Conservation (phyloP, 1,140 invertebrate species). For the Drosophila tristis region DNA sequence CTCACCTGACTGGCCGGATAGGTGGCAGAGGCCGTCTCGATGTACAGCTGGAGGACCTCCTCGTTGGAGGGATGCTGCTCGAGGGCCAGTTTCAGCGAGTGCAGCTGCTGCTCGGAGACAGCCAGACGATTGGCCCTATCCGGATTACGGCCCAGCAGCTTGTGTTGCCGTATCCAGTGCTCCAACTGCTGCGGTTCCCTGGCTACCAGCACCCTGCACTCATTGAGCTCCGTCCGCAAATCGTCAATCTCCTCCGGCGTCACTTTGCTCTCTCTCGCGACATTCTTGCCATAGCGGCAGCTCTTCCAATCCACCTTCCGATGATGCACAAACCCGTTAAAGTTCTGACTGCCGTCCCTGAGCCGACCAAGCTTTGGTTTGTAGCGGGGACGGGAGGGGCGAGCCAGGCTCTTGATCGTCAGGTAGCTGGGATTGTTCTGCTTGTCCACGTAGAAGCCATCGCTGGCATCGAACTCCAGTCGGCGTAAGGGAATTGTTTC, state of each 20-base stretch:
- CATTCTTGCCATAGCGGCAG: neutral
- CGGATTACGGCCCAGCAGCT: constrained; percentile 39
- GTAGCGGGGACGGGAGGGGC: constrained; percentile 82
- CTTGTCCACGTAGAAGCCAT: constrained; percentile 86
- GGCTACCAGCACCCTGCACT: constrained; percentile 12
- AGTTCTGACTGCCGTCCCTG: neutral
- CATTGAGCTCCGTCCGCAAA: constrained; percentile 14
- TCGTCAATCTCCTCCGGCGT: neutral
- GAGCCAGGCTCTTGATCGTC: constrained; percentile 39
- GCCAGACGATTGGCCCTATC: constrained; percentile 49
- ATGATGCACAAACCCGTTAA: too few relatives aligned
- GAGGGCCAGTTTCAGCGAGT: constrained; percentile 43
- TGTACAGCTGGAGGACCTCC: constrained; percentile 85
- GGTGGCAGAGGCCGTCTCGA: constrained; percentile 36
- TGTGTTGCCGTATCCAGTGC: constrained; percentile 52
- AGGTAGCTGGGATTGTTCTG: constrained; percentile 84
- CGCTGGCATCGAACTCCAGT: constrained; percentile 79
- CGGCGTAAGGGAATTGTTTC: neutral
- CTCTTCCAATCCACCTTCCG: neutral
- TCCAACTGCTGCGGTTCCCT: constrained; percentile 25
- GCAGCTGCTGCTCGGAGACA: constrained; percentile 58
- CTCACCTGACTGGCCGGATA: constrained; percentile 69
- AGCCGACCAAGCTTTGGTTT: constrained; percentile 7
- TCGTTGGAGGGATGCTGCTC: constrained; percentile 86
- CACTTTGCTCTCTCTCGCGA: neutral